Conservation (phyloP, 2,888 invertebrate species). For the Scotopteryx bipunctaria region DNA sequence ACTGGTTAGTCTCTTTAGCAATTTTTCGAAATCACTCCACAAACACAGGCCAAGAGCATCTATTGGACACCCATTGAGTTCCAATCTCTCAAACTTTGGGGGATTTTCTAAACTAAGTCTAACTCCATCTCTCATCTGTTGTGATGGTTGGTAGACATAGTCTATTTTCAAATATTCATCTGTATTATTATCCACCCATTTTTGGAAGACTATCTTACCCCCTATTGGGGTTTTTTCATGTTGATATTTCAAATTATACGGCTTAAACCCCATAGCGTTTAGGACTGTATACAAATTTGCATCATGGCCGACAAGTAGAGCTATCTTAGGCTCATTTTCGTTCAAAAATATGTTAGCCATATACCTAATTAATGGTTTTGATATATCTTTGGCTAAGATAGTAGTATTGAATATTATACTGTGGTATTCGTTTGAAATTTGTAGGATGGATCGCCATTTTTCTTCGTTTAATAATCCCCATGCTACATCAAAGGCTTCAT, state of each 20-base stretch:
- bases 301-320: slow-evolving; percentile 71
- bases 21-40: slow-evolving; percentile 49
- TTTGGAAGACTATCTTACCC: slow-evolving; percentile 72
- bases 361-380: slow-evolving; percentile 57
- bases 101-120: slow-evolving; percentile 54
- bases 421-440: slow-evolving; percentile 60
- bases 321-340: slow-evolving; percentile 49
- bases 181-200: slow-evolving; percentile 54
- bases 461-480: slow-evolving; percentile 58
- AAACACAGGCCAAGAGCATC: slow-evolving; percentile 59
- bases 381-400: slow-evolving; percentile 63
- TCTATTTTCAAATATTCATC: slow-evolving; percentile 56
- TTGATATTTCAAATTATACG: slow-evolving; percentile 54
- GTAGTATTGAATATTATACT: slow-evolving; percentile 65
- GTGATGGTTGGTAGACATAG: slow-evolving; percentile 64
- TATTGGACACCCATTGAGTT: slow-evolving; percentile 54
- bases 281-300: slow-evolving; percentile 67
- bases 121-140: slow-evolving; percentile 57
- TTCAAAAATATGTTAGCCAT: slow-evolving; percentile 53
- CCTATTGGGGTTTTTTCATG: slow-evolving; percentile 62
- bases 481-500: slow-evolving; percentile 68
- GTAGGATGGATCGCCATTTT: slow-evolving; percentile 56
- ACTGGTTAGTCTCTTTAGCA: slow-evolving; percentile 13
- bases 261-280: slow-evolving; percentile 54
- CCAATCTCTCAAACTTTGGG: slow-evolving; percentile 53